Evolutionary conservation across 2,113 vertebrate species (phyloP), one percentile per base, ranked within the genome.

Genomic region (Narcine bancroftii): DNA sequence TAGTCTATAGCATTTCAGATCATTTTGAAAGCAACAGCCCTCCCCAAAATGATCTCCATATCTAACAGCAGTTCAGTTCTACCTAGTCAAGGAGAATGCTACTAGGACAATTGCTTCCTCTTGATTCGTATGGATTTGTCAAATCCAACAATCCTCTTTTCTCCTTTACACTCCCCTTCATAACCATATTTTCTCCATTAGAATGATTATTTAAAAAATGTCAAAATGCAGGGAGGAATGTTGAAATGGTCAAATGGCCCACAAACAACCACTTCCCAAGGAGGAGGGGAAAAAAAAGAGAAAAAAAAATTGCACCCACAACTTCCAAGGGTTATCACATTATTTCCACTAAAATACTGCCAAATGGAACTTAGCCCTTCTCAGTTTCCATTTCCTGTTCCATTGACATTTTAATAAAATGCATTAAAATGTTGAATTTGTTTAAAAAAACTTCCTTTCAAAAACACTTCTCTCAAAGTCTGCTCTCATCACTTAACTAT

Each of bases 91-190:
- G 89, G 89, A 69, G 65, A 69, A 69, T 26, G 4, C 29, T 69
- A 91, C 65, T 91, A 65, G 89, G 63, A 91, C 89, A 91, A 91
- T 65, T 69, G 89, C 39, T 66, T 91, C 66, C 89, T 69, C 24
- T 69, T 26, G 24, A 89, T 19, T 89, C 60, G 56, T 19, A 66
- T 36, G 53, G n/a, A n/a, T 47, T 53, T 60, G 9, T 2, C 11
- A 29, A 65, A 56, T 19, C 36, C 19, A 89, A 60, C 60, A 85
- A 60, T 3, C 50, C 81, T 33, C 26, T 65, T 42, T 65, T 9
- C 39, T 60, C 53, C 65, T 1, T 9, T 9, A 17, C 15, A 39
- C 21, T 69, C 21, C 36, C 60, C 17, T 65, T 29, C 24, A 3
- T 45, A 47, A 53, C 29, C 29, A 83, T 2, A 56, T 13, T 11